Base-by-base conservation (phyloP, 1,140 invertebrate genomes). In the Diuraphis noxia region DNA sequence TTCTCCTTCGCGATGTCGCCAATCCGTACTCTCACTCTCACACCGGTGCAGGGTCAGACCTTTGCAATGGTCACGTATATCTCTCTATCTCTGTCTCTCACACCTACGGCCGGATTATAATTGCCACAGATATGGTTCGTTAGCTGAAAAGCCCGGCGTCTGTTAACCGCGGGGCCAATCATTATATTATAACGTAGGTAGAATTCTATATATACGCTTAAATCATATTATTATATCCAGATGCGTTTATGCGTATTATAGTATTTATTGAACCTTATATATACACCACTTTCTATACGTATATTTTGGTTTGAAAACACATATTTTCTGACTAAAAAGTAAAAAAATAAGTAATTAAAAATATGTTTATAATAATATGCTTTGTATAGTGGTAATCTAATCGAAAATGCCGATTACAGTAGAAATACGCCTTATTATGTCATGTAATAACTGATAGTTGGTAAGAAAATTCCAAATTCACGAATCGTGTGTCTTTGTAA, bases 31-130 rank as follows among this genome's bases (percentile, higher is more conserved):
- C 52, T 6, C 30, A 30, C 52, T 36, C 38, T 41, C 25, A n/a
- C 36, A 41, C 7, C 87, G 40, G 40, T 34, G 56, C 72, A 63
- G 36, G 38, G 38, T 43, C 56, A n/a, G 43, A 91, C 89, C 41
- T 91, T 91, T 91, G 77, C 89, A 52, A 82, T 30, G 89, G 89
- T 91, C 89, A 91, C 89, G 89, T 91, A 91, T 63, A n/a, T n/a
- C 13, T 13, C 56, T 72, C n/a, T 72, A n/a, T 72, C 56, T n/a
- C 30, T 72, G 56, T n/a, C 56, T n/a, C n/a, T n/a, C 56, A 41
- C 30, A 40, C 77, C 36, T 34, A 38, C 46, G 34, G 43, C 17
- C 1, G 77, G 77, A 91, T 82, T 91, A 91, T 91, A 91, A 91
- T 82, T 82, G 77, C 46, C 21, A 86, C 85, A 46, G 41, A 77